These are phyloP conservation scores for Capreolus pygargus DNA, from an alignment of 2,113 vertebrate genomes.

Conservation along the genomic window DNA sequence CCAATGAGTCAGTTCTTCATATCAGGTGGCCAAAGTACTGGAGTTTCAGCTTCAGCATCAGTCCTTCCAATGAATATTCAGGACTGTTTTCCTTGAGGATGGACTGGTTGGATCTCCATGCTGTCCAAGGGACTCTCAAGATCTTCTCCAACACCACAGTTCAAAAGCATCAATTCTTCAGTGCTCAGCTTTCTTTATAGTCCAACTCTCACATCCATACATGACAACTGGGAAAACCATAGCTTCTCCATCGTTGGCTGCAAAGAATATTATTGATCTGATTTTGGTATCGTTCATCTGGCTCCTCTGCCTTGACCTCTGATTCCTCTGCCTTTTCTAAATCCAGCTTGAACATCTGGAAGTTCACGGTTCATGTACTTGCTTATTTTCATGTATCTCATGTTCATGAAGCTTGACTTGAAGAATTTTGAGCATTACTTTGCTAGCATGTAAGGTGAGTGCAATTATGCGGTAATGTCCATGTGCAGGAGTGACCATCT, in stretches of 20 bases:
- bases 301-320: neutral
- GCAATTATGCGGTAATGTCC: neutral
- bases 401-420: neutral
- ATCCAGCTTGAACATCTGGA: neutral
- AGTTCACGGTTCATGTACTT: neutral
- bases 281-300: neutral
- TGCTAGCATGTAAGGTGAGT: neutral
- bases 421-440: neutral
- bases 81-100: neutral
- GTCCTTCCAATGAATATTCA: neutral
- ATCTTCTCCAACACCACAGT: neutral
- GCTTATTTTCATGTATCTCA: neutral
- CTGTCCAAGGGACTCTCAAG: neutral
- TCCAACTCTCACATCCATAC: neutral
- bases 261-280: neutral
- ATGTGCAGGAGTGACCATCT: fast-evolving
- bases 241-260: neutral
- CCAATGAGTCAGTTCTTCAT: neutral
- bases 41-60: neutral
- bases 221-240: neutral
- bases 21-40: neutral
- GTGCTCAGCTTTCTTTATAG: neutral
- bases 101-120: neutral
- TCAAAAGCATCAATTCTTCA: neutral
- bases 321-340: neutral